Base-by-base conservation (phyloP, 2,888 invertebrate species). In the Alentia gelatinosa region DNA sequence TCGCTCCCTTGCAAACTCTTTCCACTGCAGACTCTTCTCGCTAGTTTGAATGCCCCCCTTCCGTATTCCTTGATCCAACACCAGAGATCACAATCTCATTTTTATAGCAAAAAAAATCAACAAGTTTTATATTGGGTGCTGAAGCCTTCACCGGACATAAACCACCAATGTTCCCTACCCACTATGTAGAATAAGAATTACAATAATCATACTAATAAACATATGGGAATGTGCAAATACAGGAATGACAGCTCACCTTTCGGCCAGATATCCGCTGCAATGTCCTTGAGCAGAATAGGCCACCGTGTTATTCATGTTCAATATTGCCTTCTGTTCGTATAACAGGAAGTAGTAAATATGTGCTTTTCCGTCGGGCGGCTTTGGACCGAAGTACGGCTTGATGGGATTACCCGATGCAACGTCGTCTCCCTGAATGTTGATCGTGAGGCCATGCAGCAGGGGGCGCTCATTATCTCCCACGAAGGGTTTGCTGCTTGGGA, bases 401-500 rank as follows among this genome's bases (percentile, higher is more conserved):
- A 7, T 1, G 1, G 7, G 19, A 15, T 15, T 23, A n/a, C 83
- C 83, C 26, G 83, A 35, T 0, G 83, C 37, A 19, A 83, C 33
- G 30, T 83, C 40, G 15, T 37, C 23, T 9, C 83, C 83, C 35
- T 35, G 83, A 26, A 83, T 83, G 19, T 83, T 83, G 83, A 26
- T 83, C n/a, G 83, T 83, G 26, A 83, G 83, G 39, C 83, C 83
- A 40, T 83, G 83, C 26, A 83, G 83, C 4, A 35, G 26, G 39
- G 83, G 83, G 9, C 19, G 39, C n/a, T 37, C 39, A 37, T 19
- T 26, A 3, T 19, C 39, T 23, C 83, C 83, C 1, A 40, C 3
- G n/a, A 30, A 12, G 30, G 39, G n/a, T 5, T 5, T 30, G 23
- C 37, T 30, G 12, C 37, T 39, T 1, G 83, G 83, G n/a, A 83